phyloP scores from a whole-genome alignment of 2,888 invertebrate species.

The Masnerella sp. region DNA sequence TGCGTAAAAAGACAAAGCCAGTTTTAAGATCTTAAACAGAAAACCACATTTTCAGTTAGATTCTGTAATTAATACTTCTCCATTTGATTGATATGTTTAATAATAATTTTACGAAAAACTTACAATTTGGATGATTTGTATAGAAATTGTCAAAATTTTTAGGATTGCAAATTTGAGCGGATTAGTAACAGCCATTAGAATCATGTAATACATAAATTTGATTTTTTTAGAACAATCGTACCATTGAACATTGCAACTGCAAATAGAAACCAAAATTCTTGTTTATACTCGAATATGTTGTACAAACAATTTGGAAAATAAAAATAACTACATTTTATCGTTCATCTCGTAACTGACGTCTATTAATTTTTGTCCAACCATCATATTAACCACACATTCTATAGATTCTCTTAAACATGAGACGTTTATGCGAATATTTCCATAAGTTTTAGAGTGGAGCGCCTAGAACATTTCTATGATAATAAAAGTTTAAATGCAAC shows the following conservation, averaged over 20 bases:
- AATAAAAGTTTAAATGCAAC: background rate
- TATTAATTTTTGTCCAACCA: conserved; percentile 28
- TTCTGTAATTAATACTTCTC: background rate
- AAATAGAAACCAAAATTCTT: background rate
- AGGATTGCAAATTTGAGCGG: conserved; percentile 11
- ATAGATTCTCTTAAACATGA: conserved; percentile 26
- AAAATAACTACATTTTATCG: conserved; percentile 17
- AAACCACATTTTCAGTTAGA: background rate
- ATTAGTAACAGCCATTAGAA: background rate
- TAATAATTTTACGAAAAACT: background rate
- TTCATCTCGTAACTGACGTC: conserved; percentile 16
- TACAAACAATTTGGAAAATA: background rate
- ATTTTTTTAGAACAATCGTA: conserved; percentile 13
- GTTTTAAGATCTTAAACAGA: conserved; percentile 24
- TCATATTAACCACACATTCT: conserved; percentile 26
- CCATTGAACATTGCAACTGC: conserved; percentile 13
- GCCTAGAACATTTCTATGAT: background rate
- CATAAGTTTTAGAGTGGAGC: conserved; percentile 7
- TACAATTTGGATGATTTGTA: conserved; percentile 29
- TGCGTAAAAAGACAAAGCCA: conserved; percentile 6
- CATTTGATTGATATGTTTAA: background rate
- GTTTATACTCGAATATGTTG: too few relatives aligned
- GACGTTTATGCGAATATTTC: conserved; percentile 22
- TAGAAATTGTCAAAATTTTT: conserved; percentile 15
- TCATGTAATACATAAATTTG: conserved; percentile 13